Base-by-base conservation (phyloP, 1,140 invertebrate genomes). In the Formica selysi region DNA sequence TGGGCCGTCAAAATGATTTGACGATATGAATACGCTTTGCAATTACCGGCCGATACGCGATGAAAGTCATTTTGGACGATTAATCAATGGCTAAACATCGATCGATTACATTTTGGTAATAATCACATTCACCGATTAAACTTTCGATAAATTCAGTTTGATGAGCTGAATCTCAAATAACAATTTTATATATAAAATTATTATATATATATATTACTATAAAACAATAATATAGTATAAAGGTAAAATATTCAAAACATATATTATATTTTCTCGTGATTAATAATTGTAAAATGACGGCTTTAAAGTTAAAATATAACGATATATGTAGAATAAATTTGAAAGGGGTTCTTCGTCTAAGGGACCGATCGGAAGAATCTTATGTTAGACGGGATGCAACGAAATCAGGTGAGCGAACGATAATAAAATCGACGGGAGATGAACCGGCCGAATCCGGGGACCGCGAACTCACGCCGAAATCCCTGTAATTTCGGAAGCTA, bases 401-500 rank as follows among this genome's bases (percentile, higher is more conserved):
- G 22, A 26, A 26, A 32, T 70, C 22, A 38, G 16, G 2, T 7
- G 16, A 62, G 29, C 29, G 51, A 57, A 26, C 41, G 38, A 87
- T 19, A 44, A 88, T 88, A 29, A 76, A 87, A 48, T 57, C 13
- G 68, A 61, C 2, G 81, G 41, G 61, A 41, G 48, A 13, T 57
- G 38, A 62, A 32, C 32, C 44, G 22, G 38, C 19, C 44, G 68
- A 86, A 87, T 84, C 61, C 29, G 26, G 29, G 48, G 57, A 76
- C 29, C 41, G 48, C 22, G 54, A 32, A 41, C 26, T 76, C 57
- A 22, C 8, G 38, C 41, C 19, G 68, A 67, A 59, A 59, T 79
- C 64, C 78, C 86, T 86, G 84, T 88, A 90, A 90, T 90, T 91
- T 91, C 59, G 67, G 41, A 29, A 76, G 70, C 61, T 70, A 73